A percentile compares a stretch with the other conserved stretches of the same genome.
These are phyloP conservation scores for Micromesistius poutassou DNA, from an alignment of 2,797 vertebrate genomes.

Conservation along the genomic window DNA sequence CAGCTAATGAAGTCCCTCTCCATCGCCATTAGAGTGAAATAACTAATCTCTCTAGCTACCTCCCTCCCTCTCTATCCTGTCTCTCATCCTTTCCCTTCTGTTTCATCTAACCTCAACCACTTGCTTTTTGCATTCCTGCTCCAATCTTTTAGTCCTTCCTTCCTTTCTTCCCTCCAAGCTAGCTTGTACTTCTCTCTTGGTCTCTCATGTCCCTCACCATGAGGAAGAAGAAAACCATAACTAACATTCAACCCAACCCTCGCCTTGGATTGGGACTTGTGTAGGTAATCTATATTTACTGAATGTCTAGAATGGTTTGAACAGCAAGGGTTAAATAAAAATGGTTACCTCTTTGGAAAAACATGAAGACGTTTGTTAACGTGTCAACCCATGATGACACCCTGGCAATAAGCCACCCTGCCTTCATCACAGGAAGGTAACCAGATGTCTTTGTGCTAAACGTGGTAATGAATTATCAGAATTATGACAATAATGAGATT, in stretches of 20 bases:
- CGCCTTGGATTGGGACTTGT: not conserved
- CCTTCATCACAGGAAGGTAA: not conserved
- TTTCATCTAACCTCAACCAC: conserved; percentile 32
- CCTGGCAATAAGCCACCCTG: not conserved
- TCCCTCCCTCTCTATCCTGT: conserved; percentile 15
- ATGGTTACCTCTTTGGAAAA: too few species aligned
- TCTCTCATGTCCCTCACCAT: not conserved
- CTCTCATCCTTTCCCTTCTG: conserved; percentile 12
- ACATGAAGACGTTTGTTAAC: too few species aligned
- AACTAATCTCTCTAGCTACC: conserved; percentile 51
- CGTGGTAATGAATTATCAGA: not conserved
- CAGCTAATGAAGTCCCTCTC: conserved; percentile 71
- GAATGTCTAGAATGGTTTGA: too few species aligned
- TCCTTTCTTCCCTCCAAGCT: not conserved
- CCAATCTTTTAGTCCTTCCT: not conserved
- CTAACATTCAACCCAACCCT: not conserved
- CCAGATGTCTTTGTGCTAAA: not conserved
- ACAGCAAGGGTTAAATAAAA: too few species aligned
- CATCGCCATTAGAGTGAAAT: conserved; percentile 64
- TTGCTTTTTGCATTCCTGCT: conserved; percentile 17
- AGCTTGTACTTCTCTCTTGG: not conserved
- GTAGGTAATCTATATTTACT: not conserved
- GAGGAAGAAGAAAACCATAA: not conserved
- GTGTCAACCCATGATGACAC: not conserved
- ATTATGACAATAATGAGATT: too few species aligned